phyloP scores from a whole-genome alignment of 2,797 vertebrate species.

The Notolepis coatsorum region DNA sequence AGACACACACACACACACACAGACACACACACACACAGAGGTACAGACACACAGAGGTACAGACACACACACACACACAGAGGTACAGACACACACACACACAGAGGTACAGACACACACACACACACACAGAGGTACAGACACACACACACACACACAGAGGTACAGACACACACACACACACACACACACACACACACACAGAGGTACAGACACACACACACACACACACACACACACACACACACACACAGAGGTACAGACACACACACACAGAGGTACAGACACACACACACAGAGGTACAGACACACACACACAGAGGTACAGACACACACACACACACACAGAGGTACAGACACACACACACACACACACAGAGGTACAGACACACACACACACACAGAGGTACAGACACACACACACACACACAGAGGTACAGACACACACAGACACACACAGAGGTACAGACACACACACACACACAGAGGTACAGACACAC shows the following conservation, averaged over 20 bases:
- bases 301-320: background rate
- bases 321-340: background rate
- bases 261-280: background rate
- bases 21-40: background rate
- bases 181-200: too few relatives aligned
- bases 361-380: background rate
- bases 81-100: background rate
- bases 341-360: background rate
- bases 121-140: background rate
- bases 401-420: too few relatives aligned
- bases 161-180: too few relatives aligned
- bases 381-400: background rate
- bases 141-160: too few relatives aligned
- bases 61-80: background rate
- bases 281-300: background rate
- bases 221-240: background rate
- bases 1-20: background rate
- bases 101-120: background rate
- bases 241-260: conserved; percentile 4
- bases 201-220: background rate
- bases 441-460: too few relatives aligned
- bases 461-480: too few relatives aligned
- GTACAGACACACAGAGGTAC: background rate
- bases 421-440: conserved; percentile 26
- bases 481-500: too few relatives aligned